Conservation (phyloP, 2,888 invertebrate species). For the Cheilosia variabilis region DNA sequence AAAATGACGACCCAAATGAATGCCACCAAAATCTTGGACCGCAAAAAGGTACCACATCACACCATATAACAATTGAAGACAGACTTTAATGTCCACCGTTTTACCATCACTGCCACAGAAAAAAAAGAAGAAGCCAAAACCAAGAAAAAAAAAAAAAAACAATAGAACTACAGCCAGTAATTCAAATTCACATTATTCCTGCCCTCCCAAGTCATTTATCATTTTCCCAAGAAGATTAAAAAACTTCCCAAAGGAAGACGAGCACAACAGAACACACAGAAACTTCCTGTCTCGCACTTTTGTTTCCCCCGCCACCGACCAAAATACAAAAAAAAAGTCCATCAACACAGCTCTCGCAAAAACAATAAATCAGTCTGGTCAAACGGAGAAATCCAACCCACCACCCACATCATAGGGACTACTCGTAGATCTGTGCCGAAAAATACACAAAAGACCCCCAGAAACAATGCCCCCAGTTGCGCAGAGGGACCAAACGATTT, state of each 20-base stretch:
- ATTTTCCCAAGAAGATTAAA: constrained; percentile 68
- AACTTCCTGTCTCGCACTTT: constrained; percentile 55
- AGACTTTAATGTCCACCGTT: constrained; percentile 19
- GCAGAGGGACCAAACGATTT: constrained; percentile 1
- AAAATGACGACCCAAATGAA: no score
- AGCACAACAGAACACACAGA: constrained; percentile 10
- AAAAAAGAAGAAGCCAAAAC: constrained; percentile 5
- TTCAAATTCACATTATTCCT: constrained; percentile 72
- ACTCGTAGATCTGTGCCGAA: background rate
- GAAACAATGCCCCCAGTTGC: constrained; percentile 10
- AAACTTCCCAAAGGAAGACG: constrained; percentile 30
- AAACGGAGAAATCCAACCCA: constrained; percentile 27
- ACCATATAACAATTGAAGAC: constrained; percentile 5
- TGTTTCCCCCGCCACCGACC: constrained; percentile 1
- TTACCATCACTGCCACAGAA: constrained; percentile 8
- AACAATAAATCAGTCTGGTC: constrained; percentile 75
- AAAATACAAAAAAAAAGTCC: constrained; percentile 44
- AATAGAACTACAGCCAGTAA: constrained; percentile 58
- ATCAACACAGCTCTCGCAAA: constrained; percentile 61
- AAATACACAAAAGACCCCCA: constrained; percentile 44
- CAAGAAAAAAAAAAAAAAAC: constrained; percentile 30
- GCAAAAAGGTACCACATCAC: background rate
- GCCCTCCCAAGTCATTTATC: constrained; percentile 67
- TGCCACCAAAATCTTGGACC: background rate
- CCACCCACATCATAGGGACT: constrained; percentile 23